Base-by-base conservation (phyloP, 2,888 invertebrate genomes). In the Mactromeris polynyma region DNA sequence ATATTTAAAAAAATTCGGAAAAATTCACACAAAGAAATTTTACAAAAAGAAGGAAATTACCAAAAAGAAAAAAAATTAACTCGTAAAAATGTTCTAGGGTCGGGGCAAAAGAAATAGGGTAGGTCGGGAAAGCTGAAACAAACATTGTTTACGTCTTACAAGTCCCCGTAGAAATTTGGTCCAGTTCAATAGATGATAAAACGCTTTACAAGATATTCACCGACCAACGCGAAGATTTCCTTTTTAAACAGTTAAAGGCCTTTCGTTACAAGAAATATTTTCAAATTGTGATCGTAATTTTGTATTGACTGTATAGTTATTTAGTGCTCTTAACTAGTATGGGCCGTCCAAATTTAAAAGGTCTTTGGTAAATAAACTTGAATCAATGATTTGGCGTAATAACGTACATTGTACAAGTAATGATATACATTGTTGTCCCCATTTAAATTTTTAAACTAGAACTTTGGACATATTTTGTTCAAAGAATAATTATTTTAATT, bases 191-290 rank as follows among this genome's bases (percentile, higher is more conserved):
- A 11, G 19, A 69, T 81, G 86, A 86, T 86, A 86, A 73, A 85
- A 40, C 38, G 81, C 81, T 81, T 86, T 73, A 77, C 17, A 81
- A 81, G 86, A 81, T 86, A 64, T 33, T 33, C 36, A 19, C 26
- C 31, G 86, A 86, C 86, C 86, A 86, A 86, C 86, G 81, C 86
- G 81, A 17, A 36, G 86, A 46, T 51, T 51, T 81, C 81, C 11
- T 42, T 86, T 73, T 86, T 81, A 46, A 36, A 81, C 40, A 73
- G 77, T 73, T 86, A 81, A 81, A 46, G 81, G 81, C 69, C 69
- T 73, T 69, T n/a, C 14, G 46, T 83, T 83, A 46, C 46, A 46
- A 83, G 46, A 73, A 73, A 73, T 73, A 36, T 36, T 36, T 73
- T 73, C 21, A 42, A 31, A 31, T 46, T 79, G 26, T 79, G 42